Conservation (phyloP, 2,888 invertebrate species). For the Polydrusus tereticollis region DNA sequence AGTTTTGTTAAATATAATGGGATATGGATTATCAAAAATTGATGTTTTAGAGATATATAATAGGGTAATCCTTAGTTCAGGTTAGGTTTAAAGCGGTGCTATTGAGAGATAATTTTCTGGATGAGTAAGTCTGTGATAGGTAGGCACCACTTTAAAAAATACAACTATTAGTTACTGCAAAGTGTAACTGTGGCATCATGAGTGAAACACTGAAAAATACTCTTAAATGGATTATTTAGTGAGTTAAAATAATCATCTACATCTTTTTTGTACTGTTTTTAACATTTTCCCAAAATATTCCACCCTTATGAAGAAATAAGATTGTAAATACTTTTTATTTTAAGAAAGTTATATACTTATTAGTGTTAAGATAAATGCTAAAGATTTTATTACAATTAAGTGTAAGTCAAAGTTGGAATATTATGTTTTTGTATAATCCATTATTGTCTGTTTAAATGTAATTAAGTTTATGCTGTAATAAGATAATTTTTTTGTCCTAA, state of each 20-base stretch:
- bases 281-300: slow-evolving; percentile 5
- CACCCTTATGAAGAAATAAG: neutral
- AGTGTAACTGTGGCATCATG: too few species aligned
- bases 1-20: too few species aligned
- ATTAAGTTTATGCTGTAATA: neutral
- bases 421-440: slow-evolving; percentile 7
- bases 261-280: neutral
- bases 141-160: too few species aligned
- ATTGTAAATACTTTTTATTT: slow-evolving; percentile 9
- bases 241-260: neutral
- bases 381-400: slow-evolving; percentile 3
- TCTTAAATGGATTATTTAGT: neutral
- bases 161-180: too few species aligned
- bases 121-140: too few species aligned
- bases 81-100: too few species aligned
- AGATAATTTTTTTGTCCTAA: neutral
- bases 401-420: neutral
- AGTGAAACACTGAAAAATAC: too few species aligned
- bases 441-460: neutral
- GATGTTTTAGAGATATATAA: too few species aligned
- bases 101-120: too few species aligned
- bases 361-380: slow-evolving; percentile 21
- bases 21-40: too few species aligned
- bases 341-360: slow-evolving; percentile 7
- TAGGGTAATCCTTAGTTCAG: too few species aligned